A percentile compares a stretch with the other conserved stretches of the same genome.
Conservation (phyloP, 2,888 invertebrate genomes). For the Aleiodes testaceus region DNA sequence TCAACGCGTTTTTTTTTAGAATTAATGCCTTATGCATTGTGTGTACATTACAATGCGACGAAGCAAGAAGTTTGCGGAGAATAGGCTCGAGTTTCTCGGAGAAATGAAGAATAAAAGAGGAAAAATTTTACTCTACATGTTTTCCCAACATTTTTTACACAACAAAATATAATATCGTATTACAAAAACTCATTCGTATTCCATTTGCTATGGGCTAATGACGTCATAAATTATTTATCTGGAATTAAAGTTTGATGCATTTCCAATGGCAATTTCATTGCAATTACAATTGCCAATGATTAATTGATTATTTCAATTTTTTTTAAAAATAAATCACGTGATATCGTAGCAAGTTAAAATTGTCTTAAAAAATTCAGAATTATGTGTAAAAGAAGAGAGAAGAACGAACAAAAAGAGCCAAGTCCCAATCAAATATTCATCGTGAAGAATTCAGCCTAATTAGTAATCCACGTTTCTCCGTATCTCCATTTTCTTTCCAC, state of each 20-base stretch:
- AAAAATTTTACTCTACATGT: not conserved
- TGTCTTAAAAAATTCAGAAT: conserved; percentile 1
- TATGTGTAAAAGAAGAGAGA: not conserved
- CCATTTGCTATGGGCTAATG: too few species aligned
- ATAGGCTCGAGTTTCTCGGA: conserved; percentile 2
- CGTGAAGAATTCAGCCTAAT: conserved; percentile 37
- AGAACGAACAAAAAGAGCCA: conserved; percentile 9
- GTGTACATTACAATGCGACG: conserved; percentile 26
- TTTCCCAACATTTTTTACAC: not conserved
- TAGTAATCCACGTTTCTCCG: conserved; percentile 36
- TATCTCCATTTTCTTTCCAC: not conserved
- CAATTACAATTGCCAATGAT: not conserved
- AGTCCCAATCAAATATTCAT: conserved; percentile 46
- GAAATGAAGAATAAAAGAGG: not conserved
- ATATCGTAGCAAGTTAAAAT: conserved; percentile 4
- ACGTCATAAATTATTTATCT: too few species aligned
- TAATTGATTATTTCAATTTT: conserved; percentile 5
- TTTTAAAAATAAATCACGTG: not conserved
- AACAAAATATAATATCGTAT: not conserved
- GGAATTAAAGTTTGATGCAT: conserved; percentile 4
- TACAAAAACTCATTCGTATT: not conserved
- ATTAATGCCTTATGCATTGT: conserved; percentile 34
- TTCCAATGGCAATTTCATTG: conserved; percentile 24
- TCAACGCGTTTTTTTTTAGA: not conserved
- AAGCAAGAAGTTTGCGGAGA: conserved; percentile 32